These are phyloP conservation scores for Mythimna ferrago DNA, from an alignment of 2,888 invertebrate species.

Conservation along the genomic window DNA sequence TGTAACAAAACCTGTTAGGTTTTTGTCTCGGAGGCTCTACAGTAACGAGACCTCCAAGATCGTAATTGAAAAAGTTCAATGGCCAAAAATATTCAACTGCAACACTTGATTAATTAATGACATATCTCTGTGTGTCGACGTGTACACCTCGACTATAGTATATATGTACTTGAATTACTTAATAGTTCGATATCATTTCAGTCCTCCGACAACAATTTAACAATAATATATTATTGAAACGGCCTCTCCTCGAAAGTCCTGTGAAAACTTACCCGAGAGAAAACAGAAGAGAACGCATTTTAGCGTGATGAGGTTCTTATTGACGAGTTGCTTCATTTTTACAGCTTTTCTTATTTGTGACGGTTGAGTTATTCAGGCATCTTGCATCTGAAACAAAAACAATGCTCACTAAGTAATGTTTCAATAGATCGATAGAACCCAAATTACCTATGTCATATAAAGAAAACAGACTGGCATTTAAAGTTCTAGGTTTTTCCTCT, in stretches of 20 bases:
- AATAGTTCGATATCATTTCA: too few species aligned
- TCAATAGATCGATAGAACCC: background rate
- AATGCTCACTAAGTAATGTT: background rate
- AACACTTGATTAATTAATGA: background rate
- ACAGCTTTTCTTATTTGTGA: constrained; percentile 42
- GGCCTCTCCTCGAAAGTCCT: background rate
- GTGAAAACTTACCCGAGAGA: constrained; percentile 92
- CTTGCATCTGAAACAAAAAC: constrained; percentile 75
- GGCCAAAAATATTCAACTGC: background rate
- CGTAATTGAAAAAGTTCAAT: background rate
- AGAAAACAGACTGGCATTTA: background rate
- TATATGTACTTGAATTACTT: background rate
- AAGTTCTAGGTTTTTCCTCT: background rate
- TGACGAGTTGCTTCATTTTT: constrained; percentile 88
- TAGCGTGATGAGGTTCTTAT: constrained; percentile 94
- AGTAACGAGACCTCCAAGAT: background rate
- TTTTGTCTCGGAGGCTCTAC: background rate
- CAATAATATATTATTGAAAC: too few species aligned
- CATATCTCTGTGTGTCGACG: background rate
- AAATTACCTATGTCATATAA: background rate
- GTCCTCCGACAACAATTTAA: too few species aligned
- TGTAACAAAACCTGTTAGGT: constrained; percentile 27
- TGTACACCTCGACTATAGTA: too few species aligned
- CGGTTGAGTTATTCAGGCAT: constrained; percentile 65
- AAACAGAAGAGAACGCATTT: constrained; percentile 96